A percentile compares a stretch with the other conserved stretches of the same genome.
These are phyloP conservation scores for Zygothrica quintamaculata DNA, from an alignment of 2,888 invertebrate species.

Conservation along the genomic window DNA sequence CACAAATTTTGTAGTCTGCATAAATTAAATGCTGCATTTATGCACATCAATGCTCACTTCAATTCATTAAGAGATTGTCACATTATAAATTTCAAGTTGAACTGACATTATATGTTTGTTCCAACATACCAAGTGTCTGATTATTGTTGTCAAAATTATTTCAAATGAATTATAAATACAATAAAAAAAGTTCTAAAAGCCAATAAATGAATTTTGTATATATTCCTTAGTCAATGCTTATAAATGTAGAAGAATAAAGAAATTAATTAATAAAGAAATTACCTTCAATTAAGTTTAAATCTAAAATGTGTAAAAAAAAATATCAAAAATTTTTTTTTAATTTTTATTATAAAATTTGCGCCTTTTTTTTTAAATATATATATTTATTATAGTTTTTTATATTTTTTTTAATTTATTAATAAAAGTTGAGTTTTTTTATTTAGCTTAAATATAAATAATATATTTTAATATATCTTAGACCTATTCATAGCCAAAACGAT, in stretches of 20 bases:
- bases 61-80: conserved; percentile 62
- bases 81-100: conserved; percentile 60
- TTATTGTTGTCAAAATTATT: conserved; percentile 72
- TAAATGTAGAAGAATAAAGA: no score
- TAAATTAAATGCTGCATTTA: conserved; percentile 69
- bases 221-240: no score
- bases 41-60: conserved; percentile 68
- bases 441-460: no score
- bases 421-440: no score
- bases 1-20: conserved; percentile 52
- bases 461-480: no score
- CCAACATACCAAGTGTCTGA: conserved; percentile 56
- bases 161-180: conserved; percentile 59
- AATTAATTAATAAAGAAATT: neutral
- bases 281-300: neutral
- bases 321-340: no score
- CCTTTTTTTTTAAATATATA: no score
- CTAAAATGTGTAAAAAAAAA: no score
- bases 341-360: no score
- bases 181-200: neutral
- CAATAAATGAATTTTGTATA: neutral
- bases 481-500: no score
- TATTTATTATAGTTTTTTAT: no score
- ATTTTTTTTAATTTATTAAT: no score
- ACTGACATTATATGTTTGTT: conserved; percentile 26